Percentiles rank a stretch among this genome's conserved stretches.
phyloP scores from a whole-genome alignment of 2,113 vertebrate species.

The Dasyurus viverrinus region DNA sequence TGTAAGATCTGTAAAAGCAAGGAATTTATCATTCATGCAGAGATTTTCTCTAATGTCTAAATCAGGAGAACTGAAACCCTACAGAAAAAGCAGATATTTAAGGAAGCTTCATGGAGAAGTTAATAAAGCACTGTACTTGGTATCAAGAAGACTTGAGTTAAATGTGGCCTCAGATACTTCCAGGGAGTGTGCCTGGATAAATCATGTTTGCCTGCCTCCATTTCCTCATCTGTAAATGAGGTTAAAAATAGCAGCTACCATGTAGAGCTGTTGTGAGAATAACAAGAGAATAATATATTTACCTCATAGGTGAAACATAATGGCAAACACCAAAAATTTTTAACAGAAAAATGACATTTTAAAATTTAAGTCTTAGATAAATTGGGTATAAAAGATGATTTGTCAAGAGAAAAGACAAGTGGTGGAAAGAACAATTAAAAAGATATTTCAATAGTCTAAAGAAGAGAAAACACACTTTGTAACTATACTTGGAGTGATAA shows the following conservation, averaged over 20 bases:
- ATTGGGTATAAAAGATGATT: too few species aligned
- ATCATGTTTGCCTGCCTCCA: background rate
- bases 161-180: background rate
- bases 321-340: too few species aligned
- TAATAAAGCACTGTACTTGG: background rate
- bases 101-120: background rate
- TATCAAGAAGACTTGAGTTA: background rate
- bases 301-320: too few species aligned
- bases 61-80: background rate
- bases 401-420: too few species aligned
- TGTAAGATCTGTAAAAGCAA: background rate
- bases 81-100: background rate
- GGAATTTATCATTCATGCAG: background rate
- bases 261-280: background rate
- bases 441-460: background rate
- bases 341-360: too few species aligned
- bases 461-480: background rate
- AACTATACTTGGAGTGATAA: background rate
- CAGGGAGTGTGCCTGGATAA: background rate
- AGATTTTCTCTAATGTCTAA: background rate
- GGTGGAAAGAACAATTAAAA: too few species aligned
- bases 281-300: background rate
- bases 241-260: background rate
- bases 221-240: background rate
- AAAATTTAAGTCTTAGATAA: too few species aligned